Conservation (phyloP, 2,797 vertebrate species). For the Parauchenoglanis punctatus region DNA sequence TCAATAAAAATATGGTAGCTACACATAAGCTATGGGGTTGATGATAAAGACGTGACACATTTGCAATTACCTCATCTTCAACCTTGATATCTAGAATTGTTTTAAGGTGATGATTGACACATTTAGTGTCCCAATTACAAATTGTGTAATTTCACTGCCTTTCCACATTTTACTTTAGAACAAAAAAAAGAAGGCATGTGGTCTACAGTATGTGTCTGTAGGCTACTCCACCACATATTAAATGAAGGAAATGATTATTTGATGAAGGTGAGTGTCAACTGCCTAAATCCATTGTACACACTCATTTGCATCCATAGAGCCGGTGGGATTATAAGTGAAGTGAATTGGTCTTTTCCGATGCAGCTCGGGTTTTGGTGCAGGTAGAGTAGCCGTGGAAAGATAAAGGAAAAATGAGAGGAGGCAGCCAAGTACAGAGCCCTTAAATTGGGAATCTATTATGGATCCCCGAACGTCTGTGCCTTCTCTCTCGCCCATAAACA, state of each 20-base stretch:
- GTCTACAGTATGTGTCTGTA: not conserved
- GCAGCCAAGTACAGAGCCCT: conserved; percentile 55
- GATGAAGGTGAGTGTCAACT: conserved; percentile 35
- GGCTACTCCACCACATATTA: not conserved
- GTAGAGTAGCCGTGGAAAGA: conserved; percentile 41
- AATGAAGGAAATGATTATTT: conserved; percentile 30
- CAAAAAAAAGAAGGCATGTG: conserved; percentile 8
- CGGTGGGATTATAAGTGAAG: conserved; percentile 35
- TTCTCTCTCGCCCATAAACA: conserved; percentile 78
- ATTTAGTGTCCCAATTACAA: conserved; percentile 38
- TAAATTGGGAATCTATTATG: conserved; percentile 86
- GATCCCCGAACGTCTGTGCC: conserved; percentile 69
- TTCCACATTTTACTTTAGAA: conserved; percentile 17
- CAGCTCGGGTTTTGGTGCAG: conserved; percentile 11
- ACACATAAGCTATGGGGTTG: conserved; percentile 29
- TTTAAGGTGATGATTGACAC: conserved; percentile 44
- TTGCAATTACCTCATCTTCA: conserved; percentile 36
- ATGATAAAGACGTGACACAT: conserved; percentile 37
- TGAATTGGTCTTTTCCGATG: conserved; percentile 35
- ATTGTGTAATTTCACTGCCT: conserved; percentile 15
- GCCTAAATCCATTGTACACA: conserved; percentile 31
- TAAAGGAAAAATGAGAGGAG: conserved; percentile 39
- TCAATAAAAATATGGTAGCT: conserved; percentile 70
- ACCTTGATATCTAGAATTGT: conserved; percentile 14
- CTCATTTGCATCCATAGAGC: conserved; percentile 31